These are phyloP conservation scores for Chloromyia formosa DNA, from an alignment of 2,888 invertebrate genomes.

Conservation along the genomic window DNA sequence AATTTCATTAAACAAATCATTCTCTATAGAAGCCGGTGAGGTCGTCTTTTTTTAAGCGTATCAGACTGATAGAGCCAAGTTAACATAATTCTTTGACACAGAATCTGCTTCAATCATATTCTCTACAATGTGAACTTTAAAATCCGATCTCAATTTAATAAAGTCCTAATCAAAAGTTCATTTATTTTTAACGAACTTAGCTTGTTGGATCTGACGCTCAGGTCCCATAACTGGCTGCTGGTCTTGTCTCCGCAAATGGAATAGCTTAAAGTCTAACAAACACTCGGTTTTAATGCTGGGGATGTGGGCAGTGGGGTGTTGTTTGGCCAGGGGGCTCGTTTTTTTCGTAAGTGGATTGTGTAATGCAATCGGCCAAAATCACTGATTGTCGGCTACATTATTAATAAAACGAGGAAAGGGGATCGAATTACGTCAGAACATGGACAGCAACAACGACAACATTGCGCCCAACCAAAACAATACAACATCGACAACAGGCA, in stretches of 20 bases:
- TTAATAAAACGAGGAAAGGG: constrained; percentile 29
- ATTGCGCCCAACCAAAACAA: not conserved
- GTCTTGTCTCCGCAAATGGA: not conserved
- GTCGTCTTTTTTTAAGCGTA: too few relatives aligned
- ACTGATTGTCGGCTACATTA: constrained; percentile 45
- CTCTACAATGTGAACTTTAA: constrained; percentile 42
- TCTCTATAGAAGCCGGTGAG: too few relatives aligned
- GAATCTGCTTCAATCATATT: too few relatives aligned
- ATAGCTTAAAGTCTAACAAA: not conserved
- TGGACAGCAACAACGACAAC: not conserved
- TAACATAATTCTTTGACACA: too few relatives aligned
- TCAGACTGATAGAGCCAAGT: too few relatives aligned
- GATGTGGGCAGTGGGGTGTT: not conserved
- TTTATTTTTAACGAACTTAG: constrained; percentile 49
- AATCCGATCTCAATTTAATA: constrained; percentile 50
- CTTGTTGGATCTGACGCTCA: not conserved
- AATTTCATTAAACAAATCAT: too few relatives aligned
- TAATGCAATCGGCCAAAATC: constrained; percentile 51
- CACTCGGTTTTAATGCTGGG: not conserved
- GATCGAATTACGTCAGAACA: constrained; percentile 32
- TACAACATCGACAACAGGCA: constrained; percentile 8
- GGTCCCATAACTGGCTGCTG: not conserved
- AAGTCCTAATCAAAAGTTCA: constrained; percentile 52
- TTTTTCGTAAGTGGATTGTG: constrained; percentile 47
- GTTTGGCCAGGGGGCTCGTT: not conserved